These are phyloP conservation scores for Arrhamphus sclerolepis DNA, from an alignment of 2,797 vertebrate species.

Conservation along the genomic window DNA sequence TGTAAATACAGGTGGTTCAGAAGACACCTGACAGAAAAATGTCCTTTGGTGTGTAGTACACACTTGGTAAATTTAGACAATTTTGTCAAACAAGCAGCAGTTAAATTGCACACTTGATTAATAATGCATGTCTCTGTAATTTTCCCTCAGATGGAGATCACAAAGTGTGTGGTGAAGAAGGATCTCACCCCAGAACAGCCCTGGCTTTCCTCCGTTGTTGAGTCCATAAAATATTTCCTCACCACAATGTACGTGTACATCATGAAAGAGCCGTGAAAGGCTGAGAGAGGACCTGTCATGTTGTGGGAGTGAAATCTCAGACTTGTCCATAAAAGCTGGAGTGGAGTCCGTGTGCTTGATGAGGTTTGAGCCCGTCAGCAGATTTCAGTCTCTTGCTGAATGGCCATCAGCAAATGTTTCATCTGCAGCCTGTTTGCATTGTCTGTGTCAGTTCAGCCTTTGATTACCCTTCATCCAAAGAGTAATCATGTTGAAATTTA, in stretches of 20 bases:
- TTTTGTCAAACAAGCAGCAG: neutral
- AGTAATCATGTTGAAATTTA: constrained; percentile 39
- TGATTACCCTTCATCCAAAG: constrained; percentile 66
- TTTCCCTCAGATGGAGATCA: constrained; percentile 82
- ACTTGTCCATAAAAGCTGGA: constrained; percentile 28
- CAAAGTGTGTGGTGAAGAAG: constrained; percentile 90
- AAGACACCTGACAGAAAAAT: no score
- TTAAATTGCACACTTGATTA: neutral
- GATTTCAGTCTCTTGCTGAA: constrained; percentile 38
- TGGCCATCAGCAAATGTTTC: constrained; percentile 55
- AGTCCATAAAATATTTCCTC: constrained; percentile 89
- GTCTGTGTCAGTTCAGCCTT: constrained; percentile 21
- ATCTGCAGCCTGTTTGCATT: constrained; percentile 47
- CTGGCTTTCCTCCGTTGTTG: constrained; percentile 86
- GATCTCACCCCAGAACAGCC: constrained; percentile 83
- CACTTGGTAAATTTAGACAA: no score
- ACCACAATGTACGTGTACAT: constrained; percentile 90
- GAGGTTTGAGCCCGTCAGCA: constrained; percentile 20
- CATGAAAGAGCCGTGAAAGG: constrained; percentile 87
- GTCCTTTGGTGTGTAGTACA: neutral
- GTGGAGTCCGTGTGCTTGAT: constrained; percentile 6
- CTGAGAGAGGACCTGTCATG: neutral
- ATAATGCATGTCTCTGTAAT: neutral
- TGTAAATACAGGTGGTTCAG: no score
- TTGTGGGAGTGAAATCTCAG: constrained; percentile 20